Conservation (phyloP, 2,888 invertebrate species). For the Trachelus tabidus region DNA sequence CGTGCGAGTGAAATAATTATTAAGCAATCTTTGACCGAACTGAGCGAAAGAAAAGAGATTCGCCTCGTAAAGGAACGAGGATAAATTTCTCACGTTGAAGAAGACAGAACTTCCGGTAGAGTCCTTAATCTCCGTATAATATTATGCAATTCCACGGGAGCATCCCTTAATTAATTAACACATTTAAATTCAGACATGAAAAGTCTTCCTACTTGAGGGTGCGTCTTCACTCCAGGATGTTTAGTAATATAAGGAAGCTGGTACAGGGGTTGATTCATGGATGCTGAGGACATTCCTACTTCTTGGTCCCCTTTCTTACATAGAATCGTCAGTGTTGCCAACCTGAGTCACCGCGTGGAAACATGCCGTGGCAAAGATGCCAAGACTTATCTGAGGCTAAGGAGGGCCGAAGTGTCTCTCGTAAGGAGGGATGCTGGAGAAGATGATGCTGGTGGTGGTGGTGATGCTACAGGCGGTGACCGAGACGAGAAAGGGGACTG, state of each 20-base stretch:
- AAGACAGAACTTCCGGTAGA: too few relatives aligned
- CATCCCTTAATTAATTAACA: conserved; percentile 44
- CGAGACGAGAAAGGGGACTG: neutral
- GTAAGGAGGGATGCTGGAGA: neutral
- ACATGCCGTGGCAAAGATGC: neutral
- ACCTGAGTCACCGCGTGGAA: conserved; percentile 3
- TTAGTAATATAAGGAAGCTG: too few relatives aligned
- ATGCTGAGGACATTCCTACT: neutral
- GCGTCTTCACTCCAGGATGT: neutral
- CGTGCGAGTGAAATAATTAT: too few relatives aligned
- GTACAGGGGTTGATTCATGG: neutral
- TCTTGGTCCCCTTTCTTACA: conserved; percentile 8
- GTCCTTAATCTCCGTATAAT: too few relatives aligned
- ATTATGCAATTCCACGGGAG: conserved; percentile 29
- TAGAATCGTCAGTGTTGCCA: neutral
- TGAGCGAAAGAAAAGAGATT: too few relatives aligned
- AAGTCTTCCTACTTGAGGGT: neutral
- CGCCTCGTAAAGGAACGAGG: too few relatives aligned
- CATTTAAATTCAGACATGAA: conserved; percentile 12
- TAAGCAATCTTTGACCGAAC: too few relatives aligned
- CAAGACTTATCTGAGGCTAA: conserved; percentile 16
- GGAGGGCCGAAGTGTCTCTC: conserved; percentile 22
- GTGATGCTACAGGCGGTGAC: neutral
- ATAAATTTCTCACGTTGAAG: too few relatives aligned
- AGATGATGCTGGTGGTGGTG: neutral